phyloP scores from a whole-genome alignment of 2,888 invertebrate genomes.

The Dilophus febrilis region DNA sequence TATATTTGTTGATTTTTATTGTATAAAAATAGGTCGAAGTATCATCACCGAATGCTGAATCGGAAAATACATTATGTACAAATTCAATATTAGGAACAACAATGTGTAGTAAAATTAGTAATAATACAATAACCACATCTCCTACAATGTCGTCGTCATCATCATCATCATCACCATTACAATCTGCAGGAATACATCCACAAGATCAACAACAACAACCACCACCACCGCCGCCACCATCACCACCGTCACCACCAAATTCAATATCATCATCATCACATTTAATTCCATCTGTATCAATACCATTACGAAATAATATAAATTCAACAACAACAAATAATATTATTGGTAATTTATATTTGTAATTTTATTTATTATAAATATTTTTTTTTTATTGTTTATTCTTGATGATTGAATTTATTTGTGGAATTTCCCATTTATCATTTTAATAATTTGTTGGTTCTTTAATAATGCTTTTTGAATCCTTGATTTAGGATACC shows the following conservation, averaged over 20 bases:
- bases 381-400: too few species aligned
- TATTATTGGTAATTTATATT: slow-evolving; percentile 7
- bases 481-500: too few species aligned
- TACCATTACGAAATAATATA: slow-evolving; percentile 10
- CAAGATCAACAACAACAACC: slow-evolving; percentile 3
- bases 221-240: background rate
- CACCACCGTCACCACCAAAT: slow-evolving; percentile 6
- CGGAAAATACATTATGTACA: slow-evolving; percentile 29
- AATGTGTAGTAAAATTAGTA: slow-evolving; percentile 29
- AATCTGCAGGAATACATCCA: too few species aligned
- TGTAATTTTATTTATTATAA: background rate
- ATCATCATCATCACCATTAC: background rate
- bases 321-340: slow-evolving; percentile 3
- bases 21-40: slow-evolving; percentile 26
- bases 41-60: slow-evolving; percentile 30
- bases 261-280: background rate
- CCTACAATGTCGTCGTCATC: slow-evolving; percentile 6
- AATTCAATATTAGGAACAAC: slow-evolving; percentile 29
- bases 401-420: too few species aligned
- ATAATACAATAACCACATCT: slow-evolving; percentile 5
- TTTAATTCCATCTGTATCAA: slow-evolving; percentile 5
- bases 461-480: too few species aligned
- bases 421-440: too few species aligned
- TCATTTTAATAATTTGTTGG: too few species aligned
- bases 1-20: too few species aligned